phyloP scores from a whole-genome alignment of 2,113 vertebrate species.

The Pollachius pollachius region DNA sequence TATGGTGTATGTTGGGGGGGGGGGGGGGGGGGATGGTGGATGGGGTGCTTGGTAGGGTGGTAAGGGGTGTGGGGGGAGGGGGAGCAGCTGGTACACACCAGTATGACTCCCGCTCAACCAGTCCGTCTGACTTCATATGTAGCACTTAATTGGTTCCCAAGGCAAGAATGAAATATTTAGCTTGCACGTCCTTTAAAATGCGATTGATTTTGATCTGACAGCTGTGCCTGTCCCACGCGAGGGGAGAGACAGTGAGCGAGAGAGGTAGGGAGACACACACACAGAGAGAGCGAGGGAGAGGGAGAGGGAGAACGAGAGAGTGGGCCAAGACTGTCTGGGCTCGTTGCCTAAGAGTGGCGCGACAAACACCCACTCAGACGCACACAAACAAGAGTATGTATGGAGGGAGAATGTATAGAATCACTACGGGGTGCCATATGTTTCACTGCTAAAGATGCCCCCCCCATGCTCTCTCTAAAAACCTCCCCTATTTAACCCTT shows the following conservation, averaged over 20 bases:
- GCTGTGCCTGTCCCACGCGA: slow-evolving; percentile 76
- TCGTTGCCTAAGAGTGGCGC: slow-evolving; percentile 64
- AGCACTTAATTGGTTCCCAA: slow-evolving; percentile 80
- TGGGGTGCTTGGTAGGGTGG: slow-evolving; percentile 16
- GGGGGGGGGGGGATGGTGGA: slow-evolving; percentile 30
- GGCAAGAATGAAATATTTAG: slow-evolving; percentile 80
- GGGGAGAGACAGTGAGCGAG: slow-evolving; percentile 56
- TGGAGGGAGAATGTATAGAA: slow-evolving; percentile 66
- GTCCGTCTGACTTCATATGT: slow-evolving; percentile 77
- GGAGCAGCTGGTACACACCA: slow-evolving; percentile 77
- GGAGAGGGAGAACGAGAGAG: slow-evolving; percentile 26
- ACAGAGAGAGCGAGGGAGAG: slow-evolving; percentile 8
- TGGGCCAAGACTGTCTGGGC: slow-evolving; percentile 71
- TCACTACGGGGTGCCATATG: slow-evolving; percentile 69
- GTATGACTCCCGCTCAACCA: slow-evolving; percentile 77
- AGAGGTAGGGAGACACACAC: slow-evolving; percentile 10
- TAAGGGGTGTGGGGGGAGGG: slow-evolving; percentile 53
- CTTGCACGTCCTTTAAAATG: slow-evolving; percentile 77
- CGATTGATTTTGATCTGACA: slow-evolving; percentile 79
- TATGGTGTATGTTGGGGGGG: slow-evolving; percentile 3
- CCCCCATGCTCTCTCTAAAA: slow-evolving; percentile 38
- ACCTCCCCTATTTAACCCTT: slow-evolving; percentile 55
- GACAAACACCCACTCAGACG: slow-evolving; percentile 69
- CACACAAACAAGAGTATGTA: slow-evolving; percentile 66
- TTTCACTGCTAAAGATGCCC: slow-evolving; percentile 57